phyloP scores from a whole-genome alignment of 2,113 vertebrate species.

The Onychorhynchus coronatus region DNA sequence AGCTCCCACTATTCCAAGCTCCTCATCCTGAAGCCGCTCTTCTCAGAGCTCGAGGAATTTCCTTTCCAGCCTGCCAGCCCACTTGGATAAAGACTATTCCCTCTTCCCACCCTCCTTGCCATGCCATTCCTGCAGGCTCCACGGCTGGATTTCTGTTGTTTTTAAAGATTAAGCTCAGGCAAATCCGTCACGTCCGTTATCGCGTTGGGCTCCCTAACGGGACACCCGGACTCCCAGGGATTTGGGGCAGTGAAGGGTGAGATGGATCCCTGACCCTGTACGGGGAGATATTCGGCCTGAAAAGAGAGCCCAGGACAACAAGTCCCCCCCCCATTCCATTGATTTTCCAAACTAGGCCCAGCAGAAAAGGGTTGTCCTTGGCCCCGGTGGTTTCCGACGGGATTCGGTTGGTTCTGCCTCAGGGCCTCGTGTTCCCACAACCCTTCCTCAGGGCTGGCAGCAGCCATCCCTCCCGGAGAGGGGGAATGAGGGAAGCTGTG shows the following conservation, averaged over 20 bases:
- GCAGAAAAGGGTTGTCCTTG: neutral
- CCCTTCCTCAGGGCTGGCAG: neutral
- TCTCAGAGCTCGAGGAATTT: neutral
- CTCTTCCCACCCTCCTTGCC: neutral
- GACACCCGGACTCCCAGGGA: neutral
- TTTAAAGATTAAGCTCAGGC: neutral
- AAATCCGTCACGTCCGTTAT: neutral
- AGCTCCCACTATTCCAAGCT: no score
- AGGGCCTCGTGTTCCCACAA: neutral
- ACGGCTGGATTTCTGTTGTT: neutral
- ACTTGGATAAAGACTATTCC: neutral
- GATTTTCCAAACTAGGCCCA: neutral
- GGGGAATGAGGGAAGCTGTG: neutral
- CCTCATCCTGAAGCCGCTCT: neutral
- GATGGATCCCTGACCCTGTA: neutral
- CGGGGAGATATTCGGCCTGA: neutral
- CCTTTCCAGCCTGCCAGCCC: neutral
- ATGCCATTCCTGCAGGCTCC: neutral
- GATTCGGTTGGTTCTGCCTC: neutral
- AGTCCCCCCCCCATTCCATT: rapidly evolving
- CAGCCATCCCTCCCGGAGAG: neutral
- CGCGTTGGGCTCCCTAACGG: no score
- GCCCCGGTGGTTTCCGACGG: neutral
- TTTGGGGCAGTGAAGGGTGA: neutral
- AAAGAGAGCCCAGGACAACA: neutral